Conservation (phyloP, 2,888 invertebrate genomes). For the Eristalis tenax region DNA sequence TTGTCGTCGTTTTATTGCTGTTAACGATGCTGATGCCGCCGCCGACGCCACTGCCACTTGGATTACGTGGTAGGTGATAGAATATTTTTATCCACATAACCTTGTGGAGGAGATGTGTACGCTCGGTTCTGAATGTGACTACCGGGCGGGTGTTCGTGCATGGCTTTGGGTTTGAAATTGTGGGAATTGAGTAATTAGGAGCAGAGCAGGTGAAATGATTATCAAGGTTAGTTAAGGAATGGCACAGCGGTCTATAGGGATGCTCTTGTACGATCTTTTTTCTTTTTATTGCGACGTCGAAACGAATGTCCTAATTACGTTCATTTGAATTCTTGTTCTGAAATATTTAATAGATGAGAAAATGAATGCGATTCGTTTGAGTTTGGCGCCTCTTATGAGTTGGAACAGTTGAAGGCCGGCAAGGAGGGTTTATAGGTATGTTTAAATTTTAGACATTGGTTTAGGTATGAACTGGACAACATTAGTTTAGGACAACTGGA, state of each 20-base stretch:
- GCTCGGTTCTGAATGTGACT: not conserved
- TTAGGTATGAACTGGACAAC: too few species aligned
- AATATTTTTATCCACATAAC: constrained; percentile 10
- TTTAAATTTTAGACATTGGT: too few species aligned
- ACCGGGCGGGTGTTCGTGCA: not conserved
- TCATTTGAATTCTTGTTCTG: not conserved
- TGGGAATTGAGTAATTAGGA: constrained; percentile 24
- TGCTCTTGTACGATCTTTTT: not conserved
- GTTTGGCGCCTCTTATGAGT: too few species aligned
- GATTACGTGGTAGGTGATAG: constrained; percentile 1
- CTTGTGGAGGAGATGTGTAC: not conserved
- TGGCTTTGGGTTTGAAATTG: not conserved
- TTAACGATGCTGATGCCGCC: not conserved
- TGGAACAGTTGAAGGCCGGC: too few species aligned
- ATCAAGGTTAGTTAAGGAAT: constrained; percentile 1
- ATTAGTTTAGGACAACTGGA: too few species aligned
- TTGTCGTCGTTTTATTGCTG: constrained; percentile 10
- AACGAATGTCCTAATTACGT: not conserved
- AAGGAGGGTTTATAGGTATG: too few species aligned
- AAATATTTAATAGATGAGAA: not conserved
- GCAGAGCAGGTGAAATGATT: not conserved
- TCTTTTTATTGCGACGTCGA: not conserved
- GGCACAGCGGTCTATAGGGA: not conserved
- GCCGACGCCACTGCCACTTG: not conserved
- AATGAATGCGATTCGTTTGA: not conserved